These are phyloP conservation scores for Nibea albiflora DNA, from an alignment of 2,113 vertebrate genomes.

Conservation along the genomic window DNA sequence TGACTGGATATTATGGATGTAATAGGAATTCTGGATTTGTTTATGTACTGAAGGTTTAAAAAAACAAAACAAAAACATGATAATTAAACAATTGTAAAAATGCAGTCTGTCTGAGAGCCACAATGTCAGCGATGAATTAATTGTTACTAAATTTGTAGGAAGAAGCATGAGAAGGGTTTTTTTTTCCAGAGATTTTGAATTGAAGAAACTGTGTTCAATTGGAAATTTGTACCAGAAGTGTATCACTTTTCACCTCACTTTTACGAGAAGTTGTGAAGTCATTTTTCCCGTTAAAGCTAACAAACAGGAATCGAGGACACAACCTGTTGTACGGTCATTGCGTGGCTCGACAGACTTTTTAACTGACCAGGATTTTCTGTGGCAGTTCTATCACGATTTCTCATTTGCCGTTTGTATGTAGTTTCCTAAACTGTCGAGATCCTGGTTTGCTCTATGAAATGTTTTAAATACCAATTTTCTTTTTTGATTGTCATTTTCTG, in stretches of 20 bases:
- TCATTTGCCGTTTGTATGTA: slow-evolving; percentile 28
- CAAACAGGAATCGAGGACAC: not conserved
- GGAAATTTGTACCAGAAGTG: not conserved
- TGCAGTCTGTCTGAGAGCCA: not conserved
- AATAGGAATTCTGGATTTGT: slow-evolving; percentile 25
- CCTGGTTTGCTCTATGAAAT: slow-evolving; percentile 32
- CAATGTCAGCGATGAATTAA: not conserved
- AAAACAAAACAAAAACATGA: not conserved
- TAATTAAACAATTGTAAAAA: not conserved
- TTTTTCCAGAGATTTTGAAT: not conserved
- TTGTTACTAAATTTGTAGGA: not conserved
- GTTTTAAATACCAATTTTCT: slow-evolving; percentile 33
- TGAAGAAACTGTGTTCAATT: not conserved
- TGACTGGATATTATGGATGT: slow-evolving; percentile 7
- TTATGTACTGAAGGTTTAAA: slow-evolving; percentile 6
- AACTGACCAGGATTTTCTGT: slow-evolving; percentile 6
- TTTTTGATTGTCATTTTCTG: slow-evolving; percentile 13
- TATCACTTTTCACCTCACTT: not conserved
- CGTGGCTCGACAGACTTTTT: not conserved
- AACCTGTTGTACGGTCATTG: not conserved
- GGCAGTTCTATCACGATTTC: not conserved
- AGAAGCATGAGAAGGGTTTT: not conserved
- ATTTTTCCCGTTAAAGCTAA: not conserved
- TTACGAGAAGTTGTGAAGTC: not conserved
- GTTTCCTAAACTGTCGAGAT: slow-evolving; percentile 21